Base-by-base conservation (phyloP, 2,797 vertebrate genomes). In the Acridotheres tristis region DNA sequence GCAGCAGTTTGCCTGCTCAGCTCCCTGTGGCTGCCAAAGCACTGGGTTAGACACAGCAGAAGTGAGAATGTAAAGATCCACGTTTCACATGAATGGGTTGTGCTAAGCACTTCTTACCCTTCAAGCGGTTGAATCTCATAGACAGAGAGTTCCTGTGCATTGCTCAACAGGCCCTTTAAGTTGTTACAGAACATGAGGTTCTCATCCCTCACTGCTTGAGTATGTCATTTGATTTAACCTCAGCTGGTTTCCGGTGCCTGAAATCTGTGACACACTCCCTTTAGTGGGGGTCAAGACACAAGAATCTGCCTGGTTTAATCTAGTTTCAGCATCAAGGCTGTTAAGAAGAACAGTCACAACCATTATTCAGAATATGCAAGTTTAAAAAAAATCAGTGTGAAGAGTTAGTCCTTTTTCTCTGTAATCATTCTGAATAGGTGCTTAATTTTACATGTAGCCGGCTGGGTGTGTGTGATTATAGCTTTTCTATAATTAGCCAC, bases 41-140 rank as follows among this genome's bases (percentile, higher is more conserved):
- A 9, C 29, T 6, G 9, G 21, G 30, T 57, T 47, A 62, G 50
- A 27, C n/a, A 4, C 2, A 51, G 47, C 62, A 75, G 29, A 83
- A 48, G 42, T 11, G 29, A 53, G 50, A 77, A 85, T 26, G 53
- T 45, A 22, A 77, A 86, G 54, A 72, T 54, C 23, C 25, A 11
- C 0, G 0, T 38, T 81, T 76, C 43, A 71, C 29, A 25, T 61
- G 21, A 85, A 38, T 0, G 0, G 45, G 36, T 63, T 61, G 13
- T 29, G 22, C 66, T 73, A 80, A 85, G 58, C 55, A 40, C 34
- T 87, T 90, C 36, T 81, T 57, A 53, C 40, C 23, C 38, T 84
- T 92, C 34, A 51, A 73, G 42, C 63, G 65, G 65, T 4, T 57
- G 58, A 83, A 53, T 93, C 54, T 76, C 47, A 8, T 9, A 27